Evolutionary conservation across 1,140 invertebrate species (phyloP).

Genomic region (Anadara kagoshimensis): DNA sequence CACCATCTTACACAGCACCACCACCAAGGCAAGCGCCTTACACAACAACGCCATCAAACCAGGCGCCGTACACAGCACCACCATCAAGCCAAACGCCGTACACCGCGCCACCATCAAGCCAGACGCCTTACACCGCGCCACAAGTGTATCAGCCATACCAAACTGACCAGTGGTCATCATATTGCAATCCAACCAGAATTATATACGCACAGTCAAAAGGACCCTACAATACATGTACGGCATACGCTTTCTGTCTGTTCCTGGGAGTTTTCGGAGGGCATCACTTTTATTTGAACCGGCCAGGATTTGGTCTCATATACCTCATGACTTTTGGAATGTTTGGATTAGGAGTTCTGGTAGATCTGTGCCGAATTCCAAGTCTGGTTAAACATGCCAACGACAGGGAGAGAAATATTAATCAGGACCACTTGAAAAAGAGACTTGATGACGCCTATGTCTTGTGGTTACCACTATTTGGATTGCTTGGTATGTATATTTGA

Average conservation of each 20-base stretch:
- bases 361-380: constrained; percentile 54
- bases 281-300: constrained; percentile 36
- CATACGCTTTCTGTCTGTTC: constrained; percentile 20
- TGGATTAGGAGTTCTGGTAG: constrained; percentile 56
- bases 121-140: no score
- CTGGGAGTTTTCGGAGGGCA: constrained; percentile 31
- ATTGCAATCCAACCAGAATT: no score
- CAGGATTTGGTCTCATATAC: constrained; percentile 34
- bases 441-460: constrained; percentile 44
- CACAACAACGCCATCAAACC: no score
- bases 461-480: constrained; percentile 42
- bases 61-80: no score
- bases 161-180: no score
- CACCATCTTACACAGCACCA: no score
- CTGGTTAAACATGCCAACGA: constrained; percentile 55
- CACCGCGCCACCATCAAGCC: no score
- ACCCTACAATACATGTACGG: neutral
- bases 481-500: constrained; percentile 37
- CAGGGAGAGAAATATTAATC: constrained; percentile 14
- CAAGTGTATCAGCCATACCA: no score
- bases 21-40: no score
- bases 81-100: no score
- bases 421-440: constrained; percentile 24
- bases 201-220: no score
- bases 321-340: constrained; percentile 37